A percentile compares a stretch with the other conserved stretches of the same genome.
Evolutionary conservation across 2,888 invertebrate genomes (phyloP).

Genomic region (Drosophila algonquin): DNA sequence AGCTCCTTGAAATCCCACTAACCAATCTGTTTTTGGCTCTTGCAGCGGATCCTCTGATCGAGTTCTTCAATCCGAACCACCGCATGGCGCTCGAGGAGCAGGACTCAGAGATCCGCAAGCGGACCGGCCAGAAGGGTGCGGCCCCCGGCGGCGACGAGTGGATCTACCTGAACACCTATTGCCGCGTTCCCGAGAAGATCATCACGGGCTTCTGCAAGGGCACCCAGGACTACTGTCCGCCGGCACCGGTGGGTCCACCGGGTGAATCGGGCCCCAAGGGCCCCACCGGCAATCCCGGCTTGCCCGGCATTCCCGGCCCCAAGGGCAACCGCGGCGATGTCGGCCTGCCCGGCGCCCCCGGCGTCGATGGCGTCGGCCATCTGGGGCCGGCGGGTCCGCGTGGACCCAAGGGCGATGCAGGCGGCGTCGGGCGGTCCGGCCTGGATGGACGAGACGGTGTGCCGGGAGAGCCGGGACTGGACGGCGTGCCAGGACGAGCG

Average conservation of each 20-base stretch:
- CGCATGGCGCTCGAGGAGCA: slow-evolving; percentile 87
- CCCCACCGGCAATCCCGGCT: slow-evolving; percentile 83
- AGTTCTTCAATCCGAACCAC: slow-evolving; percentile 90
- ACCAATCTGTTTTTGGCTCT: not conserved
- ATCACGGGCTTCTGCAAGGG: slow-evolving; percentile 93
- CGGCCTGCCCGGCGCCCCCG: slow-evolving; percentile 87
- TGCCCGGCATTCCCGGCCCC: slow-evolving; percentile 88
- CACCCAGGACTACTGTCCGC: slow-evolving; percentile 92
- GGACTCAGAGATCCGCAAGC: slow-evolving; percentile 86
- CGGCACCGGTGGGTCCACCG: slow-evolving; percentile 87
- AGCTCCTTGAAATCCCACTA: not conserved
- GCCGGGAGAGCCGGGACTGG: slow-evolving; percentile 94
- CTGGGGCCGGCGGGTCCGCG: slow-evolving; percentile 79
- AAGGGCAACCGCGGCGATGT: slow-evolving; percentile 89
- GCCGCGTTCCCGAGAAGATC: slow-evolving; percentile 92
- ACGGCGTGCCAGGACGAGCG: slow-evolving; percentile 92
- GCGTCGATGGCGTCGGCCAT: slow-evolving; percentile 85
- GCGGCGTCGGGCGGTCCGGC: slow-evolving; percentile 89
- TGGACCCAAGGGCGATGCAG: slow-evolving; percentile 84
- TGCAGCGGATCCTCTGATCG: slow-evolving; percentile 86
- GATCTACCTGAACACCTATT: slow-evolving; percentile 94
- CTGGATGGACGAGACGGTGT: slow-evolving; percentile 95
- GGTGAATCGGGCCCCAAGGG: slow-evolving; percentile 88
- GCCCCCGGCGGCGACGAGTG: slow-evolving; percentile 91
- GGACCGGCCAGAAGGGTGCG: slow-evolving; percentile 87